Conservation (phyloP, 2,888 invertebrate species). For the Hirtodrosophila duncani region DNA sequence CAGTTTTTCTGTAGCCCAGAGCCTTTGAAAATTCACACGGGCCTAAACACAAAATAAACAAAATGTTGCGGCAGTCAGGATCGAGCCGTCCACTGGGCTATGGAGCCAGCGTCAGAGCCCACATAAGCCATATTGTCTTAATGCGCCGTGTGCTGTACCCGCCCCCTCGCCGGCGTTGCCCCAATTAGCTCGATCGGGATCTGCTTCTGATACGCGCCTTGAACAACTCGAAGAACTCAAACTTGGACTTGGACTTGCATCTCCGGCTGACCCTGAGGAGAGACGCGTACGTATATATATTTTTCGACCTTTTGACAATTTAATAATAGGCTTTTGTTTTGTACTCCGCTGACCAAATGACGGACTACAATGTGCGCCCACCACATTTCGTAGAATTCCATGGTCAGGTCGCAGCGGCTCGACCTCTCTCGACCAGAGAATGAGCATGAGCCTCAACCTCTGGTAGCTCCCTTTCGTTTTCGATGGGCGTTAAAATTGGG, state of each 20-base stretch:
- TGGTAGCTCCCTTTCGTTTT: constrained; percentile 64
- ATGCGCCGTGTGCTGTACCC: constrained; percentile 56
- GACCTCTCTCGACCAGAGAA: too few relatives aligned
- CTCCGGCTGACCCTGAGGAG: constrained; percentile 26
- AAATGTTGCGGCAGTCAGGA: constrained; percentile 61
- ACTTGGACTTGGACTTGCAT: constrained; percentile 2
- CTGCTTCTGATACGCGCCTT: constrained; percentile 77
- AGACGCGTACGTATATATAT: constrained; percentile 41
- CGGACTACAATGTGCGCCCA: constrained; percentile 54
- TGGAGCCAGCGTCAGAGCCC: constrained; percentile 1
- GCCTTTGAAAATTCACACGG: constrained; percentile 75
- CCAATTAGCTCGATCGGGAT: constrained; percentile 77
- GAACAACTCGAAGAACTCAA: constrained; percentile 39
- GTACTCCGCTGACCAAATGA: constrained; percentile 66
- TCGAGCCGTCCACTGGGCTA: constrained; percentile 8
- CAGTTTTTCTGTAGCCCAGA: constrained; percentile 68
- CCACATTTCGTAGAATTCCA: constrained; percentile 65
- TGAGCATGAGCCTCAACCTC: too few relatives aligned
- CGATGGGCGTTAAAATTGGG: constrained; percentile 77
- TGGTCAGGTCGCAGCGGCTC: constrained; percentile 26
- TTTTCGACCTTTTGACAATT: constrained; percentile 77
- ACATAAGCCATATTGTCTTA: constrained; percentile 60
- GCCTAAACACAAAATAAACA: constrained; percentile 74
- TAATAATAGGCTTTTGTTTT: constrained; percentile 75
- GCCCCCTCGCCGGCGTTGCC: constrained; percentile 58